These are phyloP conservation scores for Salticus scenicus DNA, from an alignment of 2,888 invertebrate species.

Conservation along the genomic window DNA sequence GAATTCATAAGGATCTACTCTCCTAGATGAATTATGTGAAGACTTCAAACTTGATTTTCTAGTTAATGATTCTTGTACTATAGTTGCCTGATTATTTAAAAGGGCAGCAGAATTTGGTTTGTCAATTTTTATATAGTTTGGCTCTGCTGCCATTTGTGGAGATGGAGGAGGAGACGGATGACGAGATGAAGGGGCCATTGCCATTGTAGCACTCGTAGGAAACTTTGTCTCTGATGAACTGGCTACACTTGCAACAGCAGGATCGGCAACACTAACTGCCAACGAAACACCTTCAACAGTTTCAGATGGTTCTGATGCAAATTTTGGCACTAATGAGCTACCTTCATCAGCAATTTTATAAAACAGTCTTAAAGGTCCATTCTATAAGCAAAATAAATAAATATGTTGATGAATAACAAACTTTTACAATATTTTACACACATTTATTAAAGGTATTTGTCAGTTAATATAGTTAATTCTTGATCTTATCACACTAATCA, in stretches of 20 bases:
- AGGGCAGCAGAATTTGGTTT: constrained; percentile 37
- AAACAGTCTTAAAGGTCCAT: constrained; percentile 49
- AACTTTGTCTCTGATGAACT: background rate
- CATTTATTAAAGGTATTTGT: too few relatives aligned
- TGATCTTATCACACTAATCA: too few relatives aligned
- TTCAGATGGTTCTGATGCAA: background rate
- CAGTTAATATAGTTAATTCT: too few relatives aligned
- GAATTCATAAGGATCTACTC: background rate
- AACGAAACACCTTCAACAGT: background rate
- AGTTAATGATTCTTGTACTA: background rate
- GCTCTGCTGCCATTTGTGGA: constrained; percentile 57
- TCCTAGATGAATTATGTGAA: constrained; percentile 13
- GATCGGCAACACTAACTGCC: background rate
- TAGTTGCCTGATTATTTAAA: background rate
- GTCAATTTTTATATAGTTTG: constrained; percentile 39
- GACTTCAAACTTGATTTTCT: constrained; percentile 16
- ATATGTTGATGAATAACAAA: background rate
- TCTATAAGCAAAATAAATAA: constrained; percentile 31
- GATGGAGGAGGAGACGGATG: constrained; percentile 51
- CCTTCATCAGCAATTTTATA: constrained; percentile 32
- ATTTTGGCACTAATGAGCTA: background rate
- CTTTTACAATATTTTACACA: too few relatives aligned
- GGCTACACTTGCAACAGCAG: background rate
- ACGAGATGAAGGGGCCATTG: constrained; percentile 45
- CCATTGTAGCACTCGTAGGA: constrained; percentile 32